These are phyloP conservation scores for Brachionus koreanus DNA, from an alignment of 1,140 invertebrate species.

Conservation along the genomic window DNA sequence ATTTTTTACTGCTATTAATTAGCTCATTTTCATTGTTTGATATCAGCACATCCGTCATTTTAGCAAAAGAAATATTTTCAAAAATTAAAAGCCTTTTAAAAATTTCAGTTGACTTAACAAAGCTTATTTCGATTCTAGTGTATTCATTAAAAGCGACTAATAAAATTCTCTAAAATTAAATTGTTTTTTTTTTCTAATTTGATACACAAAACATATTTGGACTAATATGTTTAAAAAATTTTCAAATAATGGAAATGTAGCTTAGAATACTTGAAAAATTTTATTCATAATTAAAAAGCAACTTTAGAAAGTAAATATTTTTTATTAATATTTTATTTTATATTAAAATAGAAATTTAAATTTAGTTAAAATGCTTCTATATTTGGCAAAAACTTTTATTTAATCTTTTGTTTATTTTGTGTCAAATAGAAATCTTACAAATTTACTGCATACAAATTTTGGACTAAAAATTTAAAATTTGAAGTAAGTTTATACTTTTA, in stretches of 20 bases:
- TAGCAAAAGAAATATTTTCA: neutral
- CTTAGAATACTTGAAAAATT: neutral
- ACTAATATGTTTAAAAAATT: neutral
- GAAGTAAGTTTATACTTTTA: no score
- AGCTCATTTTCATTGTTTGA: neutral
- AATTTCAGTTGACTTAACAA: neutral
- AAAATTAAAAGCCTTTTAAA: neutral
- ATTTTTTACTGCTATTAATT: conserved; percentile 17
- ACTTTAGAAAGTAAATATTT: neutral
- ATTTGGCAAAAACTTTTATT: neutral
- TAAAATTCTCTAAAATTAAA: neutral
- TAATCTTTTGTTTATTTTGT: neutral
- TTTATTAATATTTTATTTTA: neutral
- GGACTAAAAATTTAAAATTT: neutral
- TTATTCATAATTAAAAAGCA: neutral
- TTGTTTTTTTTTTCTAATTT: neutral
- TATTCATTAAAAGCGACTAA: neutral
- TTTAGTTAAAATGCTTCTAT: neutral
- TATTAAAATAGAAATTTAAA: neutral
- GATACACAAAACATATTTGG: neutral
- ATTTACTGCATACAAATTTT: neutral
- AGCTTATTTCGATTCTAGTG: neutral
- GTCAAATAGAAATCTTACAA: neutral
- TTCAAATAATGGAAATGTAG: neutral
- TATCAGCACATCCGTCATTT: conserved; percentile 13